A percentile compares a stretch with the other conserved stretches of the same genome.
Conservation (phyloP, 2,113 vertebrate species). For the Pteropus alecto region DNA sequence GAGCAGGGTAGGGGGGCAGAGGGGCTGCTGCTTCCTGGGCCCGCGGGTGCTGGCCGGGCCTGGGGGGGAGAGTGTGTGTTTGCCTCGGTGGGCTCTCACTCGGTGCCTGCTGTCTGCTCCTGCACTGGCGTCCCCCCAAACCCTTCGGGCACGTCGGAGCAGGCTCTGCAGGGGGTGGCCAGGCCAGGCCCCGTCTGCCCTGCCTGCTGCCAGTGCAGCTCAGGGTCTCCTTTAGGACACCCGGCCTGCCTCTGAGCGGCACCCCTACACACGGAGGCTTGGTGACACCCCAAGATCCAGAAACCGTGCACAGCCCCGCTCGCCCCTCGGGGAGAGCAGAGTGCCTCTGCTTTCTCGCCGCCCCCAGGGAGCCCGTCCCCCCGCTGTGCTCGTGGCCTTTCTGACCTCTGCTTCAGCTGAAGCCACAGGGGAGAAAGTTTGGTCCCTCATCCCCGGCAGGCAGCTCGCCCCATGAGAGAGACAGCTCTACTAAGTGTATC, state of each 20-base stretch:
- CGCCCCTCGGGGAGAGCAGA: accelerated
- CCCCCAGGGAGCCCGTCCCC: neutral
- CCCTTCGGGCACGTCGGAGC: too few species aligned
- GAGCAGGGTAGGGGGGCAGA: too few species aligned
- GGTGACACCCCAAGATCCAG: accelerated
- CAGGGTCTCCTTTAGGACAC: neutral
- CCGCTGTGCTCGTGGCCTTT: neutral
- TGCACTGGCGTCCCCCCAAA: neutral
- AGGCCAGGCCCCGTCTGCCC: too few species aligned
- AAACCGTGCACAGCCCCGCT: too few species aligned
- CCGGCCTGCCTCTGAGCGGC: neutral
- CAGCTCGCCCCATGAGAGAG: neutral
- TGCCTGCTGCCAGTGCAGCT: neutral
- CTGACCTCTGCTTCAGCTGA: neutral
- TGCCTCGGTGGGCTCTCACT: too few species aligned
- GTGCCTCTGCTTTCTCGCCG: neutral
- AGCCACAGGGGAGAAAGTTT: neutral
- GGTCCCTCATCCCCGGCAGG: neutral
- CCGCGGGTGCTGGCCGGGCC: too few species aligned
- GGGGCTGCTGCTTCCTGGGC: too few species aligned
- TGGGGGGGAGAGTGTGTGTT: too few species aligned
- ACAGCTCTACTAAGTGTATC: neutral
- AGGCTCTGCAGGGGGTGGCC: too few species aligned
- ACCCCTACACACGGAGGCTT: neutral
- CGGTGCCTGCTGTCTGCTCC: too few species aligned